A percentile compares a stretch with the other conserved stretches of the same genome.
Conservation (phyloP, 2,888 invertebrate genomes). For the Pegoplata infirma region DNA sequence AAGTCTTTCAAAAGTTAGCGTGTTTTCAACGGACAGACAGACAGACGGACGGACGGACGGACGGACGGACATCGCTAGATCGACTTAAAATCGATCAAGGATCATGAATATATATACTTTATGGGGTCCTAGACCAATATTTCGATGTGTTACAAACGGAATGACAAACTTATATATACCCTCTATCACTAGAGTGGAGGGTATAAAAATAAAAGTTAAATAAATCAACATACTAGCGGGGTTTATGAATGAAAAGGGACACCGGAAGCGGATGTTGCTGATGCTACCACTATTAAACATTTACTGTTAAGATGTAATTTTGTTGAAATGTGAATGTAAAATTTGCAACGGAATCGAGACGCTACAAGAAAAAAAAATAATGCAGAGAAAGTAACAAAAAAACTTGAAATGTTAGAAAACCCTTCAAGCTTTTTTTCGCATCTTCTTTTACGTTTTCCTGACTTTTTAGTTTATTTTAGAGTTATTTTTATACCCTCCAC, state of each 20-base stretch:
- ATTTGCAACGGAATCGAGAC: neutral
- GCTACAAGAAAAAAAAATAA: neutral
- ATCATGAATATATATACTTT: too few species aligned
- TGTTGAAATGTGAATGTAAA: neutral
- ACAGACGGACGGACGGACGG: too few species aligned
- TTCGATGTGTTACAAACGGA: too few species aligned
- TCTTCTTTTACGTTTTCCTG: neutral
- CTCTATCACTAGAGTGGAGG: too few species aligned
- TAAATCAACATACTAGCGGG: neutral
- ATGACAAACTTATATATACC: too few species aligned
- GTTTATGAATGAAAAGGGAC: conserved; percentile 2
- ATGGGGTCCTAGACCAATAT: too few species aligned
- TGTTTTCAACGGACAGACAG: too few species aligned
- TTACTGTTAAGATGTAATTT: conserved; percentile 11
- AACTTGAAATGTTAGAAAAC: neutral
- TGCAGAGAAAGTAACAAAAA: neutral
- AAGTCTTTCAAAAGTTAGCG: too few species aligned
- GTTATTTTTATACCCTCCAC: too few species aligned
- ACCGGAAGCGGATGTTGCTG: conserved; percentile 45
- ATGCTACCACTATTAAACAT: conserved; percentile 13
- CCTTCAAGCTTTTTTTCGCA: neutral
- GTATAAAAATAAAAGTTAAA: neutral
- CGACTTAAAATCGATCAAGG: too few species aligned
- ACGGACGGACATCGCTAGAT: too few species aligned
- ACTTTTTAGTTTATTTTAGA: neutral